A percentile compares a stretch with the other conserved stretches of the same genome.
Conservation (phyloP, 2,888 invertebrate genomes). For the Petrophora chlorosata region DNA sequence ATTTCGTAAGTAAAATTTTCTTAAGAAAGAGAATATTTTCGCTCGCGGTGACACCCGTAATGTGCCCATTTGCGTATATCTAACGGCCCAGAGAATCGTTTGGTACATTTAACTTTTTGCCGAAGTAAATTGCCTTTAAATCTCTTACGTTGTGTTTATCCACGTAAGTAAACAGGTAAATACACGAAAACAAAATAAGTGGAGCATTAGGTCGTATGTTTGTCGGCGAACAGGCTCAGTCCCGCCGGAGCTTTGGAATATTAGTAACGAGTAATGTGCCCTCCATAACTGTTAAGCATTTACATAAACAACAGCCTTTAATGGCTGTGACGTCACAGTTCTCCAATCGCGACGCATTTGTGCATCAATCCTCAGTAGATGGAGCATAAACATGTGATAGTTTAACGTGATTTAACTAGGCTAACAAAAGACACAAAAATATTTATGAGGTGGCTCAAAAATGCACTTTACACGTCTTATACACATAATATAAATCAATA, state of each 20-base stretch:
- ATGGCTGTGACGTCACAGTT: constrained; percentile 15
- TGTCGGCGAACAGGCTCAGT: constrained; percentile 8
- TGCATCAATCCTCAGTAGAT: not conserved
- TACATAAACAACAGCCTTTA: constrained; percentile 11
- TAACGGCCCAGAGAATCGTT: constrained; percentile 3
- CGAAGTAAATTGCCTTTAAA: constrained; percentile 23
- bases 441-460: too few species aligned
- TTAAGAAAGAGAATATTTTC: not conserved
- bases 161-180: constrained; percentile 21
- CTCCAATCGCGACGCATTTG: not conserved
- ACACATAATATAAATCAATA: too few species aligned
- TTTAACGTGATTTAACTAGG: too few species aligned
- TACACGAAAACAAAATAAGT: constrained; percentile 27
- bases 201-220: constrained; percentile 26
- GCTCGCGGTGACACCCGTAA: constrained; percentile 3
- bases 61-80: constrained; percentile 8
- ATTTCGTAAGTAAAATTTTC: constrained; percentile 8
- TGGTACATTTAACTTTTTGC: constrained; percentile 16
- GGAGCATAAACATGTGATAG: not conserved
- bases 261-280: constrained; percentile 6
- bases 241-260: not conserved
- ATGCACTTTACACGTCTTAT: too few species aligned
- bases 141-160: constrained; percentile 26
- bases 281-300: constrained; percentile 13
- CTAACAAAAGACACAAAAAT: too few species aligned